A percentile compares a stretch with the other conserved stretches of the same genome.
phyloP scores from a whole-genome alignment of 1,140 invertebrate species.

The Diorhabda sublineata region DNA sequence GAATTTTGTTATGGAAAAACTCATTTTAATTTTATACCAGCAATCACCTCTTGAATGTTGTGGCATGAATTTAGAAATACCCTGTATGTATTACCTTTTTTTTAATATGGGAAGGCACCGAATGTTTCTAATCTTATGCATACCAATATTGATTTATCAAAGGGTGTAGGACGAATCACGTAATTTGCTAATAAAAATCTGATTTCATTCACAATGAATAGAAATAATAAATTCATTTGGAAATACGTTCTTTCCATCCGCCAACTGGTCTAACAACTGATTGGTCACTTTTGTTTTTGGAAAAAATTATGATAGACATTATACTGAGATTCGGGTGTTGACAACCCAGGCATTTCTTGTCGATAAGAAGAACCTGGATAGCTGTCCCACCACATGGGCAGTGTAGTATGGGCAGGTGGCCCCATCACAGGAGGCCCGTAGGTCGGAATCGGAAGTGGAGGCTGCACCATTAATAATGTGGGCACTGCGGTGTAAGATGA shows the following conservation, averaged over 20 bases:
- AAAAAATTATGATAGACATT: slow-evolving; percentile 32
- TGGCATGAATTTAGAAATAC: no score
- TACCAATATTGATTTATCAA: no score
- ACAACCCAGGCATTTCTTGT: slow-evolving; percentile 31
- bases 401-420: slow-evolving; percentile 29
- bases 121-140: no score
- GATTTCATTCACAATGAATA: no score
- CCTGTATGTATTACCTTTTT: no score
- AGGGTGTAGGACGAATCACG: no score
- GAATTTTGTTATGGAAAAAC: no score
- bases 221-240: no score
- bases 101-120: no score
- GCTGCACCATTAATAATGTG: slow-evolving; percentile 42
- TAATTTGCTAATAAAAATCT: no score
- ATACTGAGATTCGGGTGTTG: slow-evolving; percentile 26
- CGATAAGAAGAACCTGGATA: slow-evolving; percentile 37
- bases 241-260: background rate
- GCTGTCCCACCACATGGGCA: slow-evolving; percentile 38
- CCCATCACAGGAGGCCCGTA: slow-evolving; percentile 34
- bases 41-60: no score
- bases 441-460: slow-evolving; percentile 33
- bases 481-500: slow-evolving; percentile 29
- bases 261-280: slow-evolving; percentile 27
- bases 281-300: slow-evolving; percentile 42
- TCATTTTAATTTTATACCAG: no score